These are phyloP conservation scores for Platycnemis pennipes DNA, from an alignment of 2,888 invertebrate genomes.

Conservation along the genomic window DNA sequence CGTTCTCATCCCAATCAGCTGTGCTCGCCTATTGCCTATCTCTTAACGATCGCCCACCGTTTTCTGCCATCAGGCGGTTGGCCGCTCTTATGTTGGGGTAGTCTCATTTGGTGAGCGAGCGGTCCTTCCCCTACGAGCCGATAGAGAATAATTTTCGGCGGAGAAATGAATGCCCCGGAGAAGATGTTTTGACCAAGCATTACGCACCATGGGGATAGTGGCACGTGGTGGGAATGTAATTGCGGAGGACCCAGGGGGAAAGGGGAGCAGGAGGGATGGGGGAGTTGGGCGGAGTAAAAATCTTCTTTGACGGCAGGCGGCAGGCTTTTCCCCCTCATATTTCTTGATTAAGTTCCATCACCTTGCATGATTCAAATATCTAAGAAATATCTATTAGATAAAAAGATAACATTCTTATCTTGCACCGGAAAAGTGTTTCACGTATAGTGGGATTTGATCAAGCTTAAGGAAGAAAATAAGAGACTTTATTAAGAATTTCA, in stretches of 20 bases:
- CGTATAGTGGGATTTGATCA: no score
- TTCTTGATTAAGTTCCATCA: slow-evolving; percentile 7
- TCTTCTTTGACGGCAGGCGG: not conserved
- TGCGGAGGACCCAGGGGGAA: not conserved
- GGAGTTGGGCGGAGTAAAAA: not conserved
- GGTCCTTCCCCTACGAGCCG: not conserved
- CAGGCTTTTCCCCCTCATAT: not conserved
- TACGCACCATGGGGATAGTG: not conserved
- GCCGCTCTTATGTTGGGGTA: not conserved
- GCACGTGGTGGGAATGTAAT: not conserved
- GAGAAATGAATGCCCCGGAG: not conserved
- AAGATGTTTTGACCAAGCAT: not conserved
- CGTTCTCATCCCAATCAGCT: slow-evolving; percentile 45
- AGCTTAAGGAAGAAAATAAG: no score
- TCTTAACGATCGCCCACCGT: slow-evolving; percentile 48
- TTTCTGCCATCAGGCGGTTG: slow-evolving; percentile 45
- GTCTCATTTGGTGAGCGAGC: not conserved
- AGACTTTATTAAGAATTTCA: no score
- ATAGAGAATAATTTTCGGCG: slow-evolving; percentile 48
- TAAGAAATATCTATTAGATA: not conserved
- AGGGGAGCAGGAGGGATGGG: no score
- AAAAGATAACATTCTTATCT: not conserved
- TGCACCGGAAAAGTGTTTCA: not conserved
- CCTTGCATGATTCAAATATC: slow-evolving; percentile 3
- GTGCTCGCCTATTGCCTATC: slow-evolving; percentile 56